Conservation (phyloP, 1,140 invertebrate genomes). For the Orchestia grillus region DNA sequence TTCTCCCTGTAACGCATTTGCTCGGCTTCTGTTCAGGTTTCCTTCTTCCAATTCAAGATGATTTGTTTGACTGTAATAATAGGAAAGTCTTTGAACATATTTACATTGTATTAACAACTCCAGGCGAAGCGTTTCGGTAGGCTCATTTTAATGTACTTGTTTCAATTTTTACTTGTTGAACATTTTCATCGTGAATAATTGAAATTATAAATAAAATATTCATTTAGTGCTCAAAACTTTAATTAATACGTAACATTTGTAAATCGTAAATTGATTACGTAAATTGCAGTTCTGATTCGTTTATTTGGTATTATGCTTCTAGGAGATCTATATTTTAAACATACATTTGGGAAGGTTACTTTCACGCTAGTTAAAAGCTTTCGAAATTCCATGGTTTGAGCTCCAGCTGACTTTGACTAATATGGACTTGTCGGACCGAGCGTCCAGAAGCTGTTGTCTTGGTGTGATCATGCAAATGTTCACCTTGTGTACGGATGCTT, state of each 20-base stretch:
- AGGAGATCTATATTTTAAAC: background rate
- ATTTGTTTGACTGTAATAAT: background rate
- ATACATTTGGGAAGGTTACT: background rate
- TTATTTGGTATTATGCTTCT: background rate
- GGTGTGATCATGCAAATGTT: slow-evolving; percentile 38
- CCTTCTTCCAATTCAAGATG: background rate
- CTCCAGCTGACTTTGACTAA: background rate
- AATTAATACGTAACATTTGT: no score
- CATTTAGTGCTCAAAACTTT: no score
- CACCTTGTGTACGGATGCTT: slow-evolving; percentile 44
- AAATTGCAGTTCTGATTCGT: background rate
- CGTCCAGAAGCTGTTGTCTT: slow-evolving; percentile 22
- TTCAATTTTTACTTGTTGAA: no score
- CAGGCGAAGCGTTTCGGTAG: background rate
- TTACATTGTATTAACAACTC: background rate
- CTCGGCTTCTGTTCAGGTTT: background rate
- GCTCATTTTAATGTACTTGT: background rate
- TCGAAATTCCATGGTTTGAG: background rate
- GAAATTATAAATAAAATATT: no score
- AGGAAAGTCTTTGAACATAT: no score
- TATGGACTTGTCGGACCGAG: background rate
- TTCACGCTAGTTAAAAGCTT: background rate
- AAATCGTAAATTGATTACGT: background rate
- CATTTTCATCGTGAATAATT: no score
- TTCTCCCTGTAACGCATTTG: background rate